Evolutionary conservation across 1,140 invertebrate species (phyloP).

Genomic region (Pseudobourletiella spinata): DNA sequence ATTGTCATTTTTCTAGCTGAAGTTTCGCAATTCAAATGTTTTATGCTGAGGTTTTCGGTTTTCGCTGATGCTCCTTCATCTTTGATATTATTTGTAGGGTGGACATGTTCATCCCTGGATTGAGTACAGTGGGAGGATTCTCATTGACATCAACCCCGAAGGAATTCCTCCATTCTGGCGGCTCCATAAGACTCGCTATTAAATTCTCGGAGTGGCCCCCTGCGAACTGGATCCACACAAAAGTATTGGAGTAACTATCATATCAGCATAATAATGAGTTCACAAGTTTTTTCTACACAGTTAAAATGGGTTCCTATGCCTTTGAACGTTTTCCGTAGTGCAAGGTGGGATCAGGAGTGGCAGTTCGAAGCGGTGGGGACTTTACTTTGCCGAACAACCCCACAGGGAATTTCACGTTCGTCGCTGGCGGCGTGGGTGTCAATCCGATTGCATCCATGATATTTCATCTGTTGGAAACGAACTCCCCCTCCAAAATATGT

Average conservation of each 20-base stretch:
- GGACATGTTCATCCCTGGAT: slow-evolving; percentile 41
- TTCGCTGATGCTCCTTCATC: not conserved
- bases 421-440: slow-evolving; percentile 33
- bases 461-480: slow-evolving; percentile 5
- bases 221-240: slow-evolving; percentile 41
- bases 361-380: slow-evolving; percentile 27
- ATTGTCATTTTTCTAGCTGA: not conserved
- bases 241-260: too few relatives aligned
- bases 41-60: not conserved
- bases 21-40: not conserved
- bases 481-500: not conserved
- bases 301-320: not conserved
- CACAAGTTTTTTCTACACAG: too few relatives aligned
- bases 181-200: slow-evolving; percentile 39
- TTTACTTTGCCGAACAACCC: slow-evolving; percentile 12
- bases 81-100: slow-evolving; percentile 38
- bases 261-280: too few relatives aligned
- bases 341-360: slow-evolving; percentile 9
- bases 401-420: slow-evolving; percentile 6
- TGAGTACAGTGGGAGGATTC: slow-evolving; percentile 41
- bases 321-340: slow-evolving; percentile 24
- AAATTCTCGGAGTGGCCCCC: slow-evolving; percentile 42
- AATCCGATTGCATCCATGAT: slow-evolving; percentile 31
- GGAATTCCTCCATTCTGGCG: slow-evolving; percentile 33
- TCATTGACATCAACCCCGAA: slow-evolving; percentile 41